phyloP scores from a whole-genome alignment of 1,140 invertebrate genomes.

The Drosophila watanabei region DNA sequence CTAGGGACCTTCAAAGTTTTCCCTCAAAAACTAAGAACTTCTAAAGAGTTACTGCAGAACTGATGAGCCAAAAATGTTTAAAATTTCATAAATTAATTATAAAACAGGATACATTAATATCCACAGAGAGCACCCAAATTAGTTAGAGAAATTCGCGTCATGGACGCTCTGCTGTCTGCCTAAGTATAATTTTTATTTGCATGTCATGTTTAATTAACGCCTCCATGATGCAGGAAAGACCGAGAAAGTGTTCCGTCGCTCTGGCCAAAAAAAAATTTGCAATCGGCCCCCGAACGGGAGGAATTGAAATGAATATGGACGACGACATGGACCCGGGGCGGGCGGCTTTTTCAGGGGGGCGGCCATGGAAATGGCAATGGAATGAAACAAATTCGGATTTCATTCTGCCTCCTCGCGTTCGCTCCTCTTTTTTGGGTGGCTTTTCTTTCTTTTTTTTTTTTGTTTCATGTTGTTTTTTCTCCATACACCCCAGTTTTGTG shows the following conservation, averaged over 20 bases:
- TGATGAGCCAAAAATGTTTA: background rate
- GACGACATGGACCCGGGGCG: background rate
- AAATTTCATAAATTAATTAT: background rate
- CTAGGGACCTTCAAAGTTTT: background rate
- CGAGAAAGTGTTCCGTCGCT: conserved; percentile 25
- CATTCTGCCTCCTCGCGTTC: conserved; percentile 39
- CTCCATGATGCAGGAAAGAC: conserved; percentile 47
- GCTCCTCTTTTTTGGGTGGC: conserved; percentile 1
- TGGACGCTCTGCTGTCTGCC: conserved; percentile 51
- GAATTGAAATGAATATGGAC: conserved; percentile 57
- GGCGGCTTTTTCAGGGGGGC: conserved; percentile 3
- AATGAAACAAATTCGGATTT: conserved; percentile 81
- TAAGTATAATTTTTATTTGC: conserved; percentile 80
- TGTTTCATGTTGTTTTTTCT: conserved; percentile 1
- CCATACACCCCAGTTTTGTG: conserved; percentile 41
- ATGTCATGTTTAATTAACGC: conserved; percentile 83
- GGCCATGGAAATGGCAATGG: conserved; percentile 78
- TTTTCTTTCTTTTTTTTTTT: conserved; percentile 9
- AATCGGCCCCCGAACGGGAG: conserved; percentile 52
- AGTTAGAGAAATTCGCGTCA: conserved; percentile 3
- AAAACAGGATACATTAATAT: background rate
- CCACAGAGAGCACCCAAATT: background rate
- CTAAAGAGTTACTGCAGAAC: background rate
- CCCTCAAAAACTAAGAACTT: background rate
- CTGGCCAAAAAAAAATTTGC: conserved; percentile 55